A percentile compares a stretch with the other conserved stretches of the same genome.
Evolutionary conservation across 2,888 invertebrate genomes (phyloP).

Genomic region (Parasteatoda lunata): DNA sequence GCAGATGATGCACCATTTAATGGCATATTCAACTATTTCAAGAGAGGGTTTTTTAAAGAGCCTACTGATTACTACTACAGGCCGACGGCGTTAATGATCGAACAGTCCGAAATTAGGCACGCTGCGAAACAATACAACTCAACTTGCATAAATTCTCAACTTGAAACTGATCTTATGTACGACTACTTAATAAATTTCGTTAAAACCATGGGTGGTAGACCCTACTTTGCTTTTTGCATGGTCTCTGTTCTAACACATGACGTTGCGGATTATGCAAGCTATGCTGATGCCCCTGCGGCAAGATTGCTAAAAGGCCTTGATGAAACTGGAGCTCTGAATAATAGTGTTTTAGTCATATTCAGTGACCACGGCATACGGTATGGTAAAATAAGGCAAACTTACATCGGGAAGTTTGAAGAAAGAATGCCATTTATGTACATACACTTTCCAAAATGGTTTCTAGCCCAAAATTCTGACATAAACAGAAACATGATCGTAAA

Average conservation of each 20-base stretch:
- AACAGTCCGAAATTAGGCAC: slow-evolving; percentile 68
- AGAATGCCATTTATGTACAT: slow-evolving; percentile 74
- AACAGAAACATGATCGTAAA: slow-evolving; percentile 71
- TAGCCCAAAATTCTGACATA: slow-evolving; percentile 71
- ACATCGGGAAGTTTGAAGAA: slow-evolving; percentile 76
- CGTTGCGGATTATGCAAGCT: slow-evolving; percentile 72
- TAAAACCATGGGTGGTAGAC: slow-evolving; percentile 10
- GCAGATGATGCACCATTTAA: slow-evolving; percentile 73
- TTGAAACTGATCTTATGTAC: slow-evolving; percentile 17
- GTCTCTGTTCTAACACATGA: slow-evolving; percentile 73
- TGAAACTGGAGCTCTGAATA: slow-evolving; percentile 78
- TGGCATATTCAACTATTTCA: slow-evolving; percentile 73
- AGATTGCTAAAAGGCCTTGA: slow-evolving; percentile 79
- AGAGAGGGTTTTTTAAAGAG: slow-evolving; percentile 72
- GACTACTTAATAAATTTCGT: slow-evolving; percentile 33
- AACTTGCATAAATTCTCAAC: slow-evolving; percentile 9
- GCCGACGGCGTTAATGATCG: slow-evolving; percentile 72
- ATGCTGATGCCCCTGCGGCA: slow-evolving; percentile 72
- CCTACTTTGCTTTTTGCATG: slow-evolving; percentile 73
- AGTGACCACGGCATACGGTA: slow-evolving; percentile 94
- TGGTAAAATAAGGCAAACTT: slow-evolving; percentile 87
- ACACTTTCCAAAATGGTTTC: slow-evolving; percentile 73
- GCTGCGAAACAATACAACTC: slow-evolving; percentile 11
- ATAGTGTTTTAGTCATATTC: slow-evolving; percentile 82
- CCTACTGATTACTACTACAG: slow-evolving; percentile 74